Evolutionary conservation across 1,140 invertebrate species (phyloP).

Genomic region (Leucophenga varia): DNA sequence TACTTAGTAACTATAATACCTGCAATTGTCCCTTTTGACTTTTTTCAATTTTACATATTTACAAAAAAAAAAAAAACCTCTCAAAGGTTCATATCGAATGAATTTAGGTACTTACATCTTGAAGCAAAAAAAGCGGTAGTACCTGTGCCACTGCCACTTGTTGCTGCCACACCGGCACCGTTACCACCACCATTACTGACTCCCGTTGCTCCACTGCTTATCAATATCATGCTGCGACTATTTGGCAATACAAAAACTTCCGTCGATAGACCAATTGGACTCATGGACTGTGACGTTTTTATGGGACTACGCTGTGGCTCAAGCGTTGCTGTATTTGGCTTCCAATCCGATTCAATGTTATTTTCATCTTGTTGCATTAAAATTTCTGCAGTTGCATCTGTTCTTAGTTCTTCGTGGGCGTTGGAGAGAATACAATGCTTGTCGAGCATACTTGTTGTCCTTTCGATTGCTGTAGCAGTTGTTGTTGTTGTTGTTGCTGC

Average conservation of each 20-base stretch:
- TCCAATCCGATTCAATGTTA: slow-evolving; percentile 26
- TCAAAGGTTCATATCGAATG: too few species aligned
- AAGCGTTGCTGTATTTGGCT: slow-evolving; percentile 21
- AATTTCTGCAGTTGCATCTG: too few species aligned
- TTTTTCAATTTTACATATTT: background rate
- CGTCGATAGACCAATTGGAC: slow-evolving; percentile 42
- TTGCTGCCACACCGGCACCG: slow-evolving; percentile 13
- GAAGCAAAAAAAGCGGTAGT: slow-evolving; percentile 13
- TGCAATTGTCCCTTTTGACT: slow-evolving; percentile 9
- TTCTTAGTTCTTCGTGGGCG: too few species aligned
- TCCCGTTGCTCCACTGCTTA: slow-evolving; percentile 27
- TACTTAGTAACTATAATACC: slow-evolving; percentile 8
- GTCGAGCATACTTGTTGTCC: too few species aligned
- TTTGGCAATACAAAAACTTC: slow-evolving; percentile 47
- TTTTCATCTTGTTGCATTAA: background rate
- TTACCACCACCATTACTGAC: slow-evolving; percentile 1
- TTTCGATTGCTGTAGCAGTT: too few species aligned
- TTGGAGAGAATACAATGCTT: too few species aligned
- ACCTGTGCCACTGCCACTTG: background rate
- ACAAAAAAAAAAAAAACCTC: too few species aligned
- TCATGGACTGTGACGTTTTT: slow-evolving; percentile 50
- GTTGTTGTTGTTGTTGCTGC: too few species aligned
- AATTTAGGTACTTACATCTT: slow-evolving; percentile 44
- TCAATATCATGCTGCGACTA: slow-evolving; percentile 51
- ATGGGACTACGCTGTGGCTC: slow-evolving; percentile 47